These are phyloP conservation scores for Icerya purchasi DNA, from an alignment of 2,888 invertebrate species.

Conservation along the genomic window DNA sequence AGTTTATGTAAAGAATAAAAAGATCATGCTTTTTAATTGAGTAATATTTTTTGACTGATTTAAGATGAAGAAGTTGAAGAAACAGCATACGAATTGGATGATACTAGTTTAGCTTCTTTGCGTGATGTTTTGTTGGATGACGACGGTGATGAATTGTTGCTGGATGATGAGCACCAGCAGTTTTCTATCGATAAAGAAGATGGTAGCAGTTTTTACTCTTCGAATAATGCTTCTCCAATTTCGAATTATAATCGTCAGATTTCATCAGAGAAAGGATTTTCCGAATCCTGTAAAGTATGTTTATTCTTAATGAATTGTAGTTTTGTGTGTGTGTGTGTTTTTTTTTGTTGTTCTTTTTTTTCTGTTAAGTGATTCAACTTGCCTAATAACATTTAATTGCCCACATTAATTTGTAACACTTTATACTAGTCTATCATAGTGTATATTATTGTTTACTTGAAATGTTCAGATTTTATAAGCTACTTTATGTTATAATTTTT, in stretches of 20 bases:
- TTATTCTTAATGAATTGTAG: no score
- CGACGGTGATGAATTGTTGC: constrained; percentile 13
- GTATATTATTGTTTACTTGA: no score
- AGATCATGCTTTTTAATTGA: no score
- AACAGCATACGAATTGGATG: constrained; percentile 5
- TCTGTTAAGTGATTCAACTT: no score
- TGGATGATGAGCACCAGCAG: constrained; percentile 13
- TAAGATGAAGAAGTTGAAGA: constrained; percentile 4
- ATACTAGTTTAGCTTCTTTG: constrained; percentile 14
- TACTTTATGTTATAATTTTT: no score
- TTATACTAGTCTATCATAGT: no score
- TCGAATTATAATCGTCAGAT: background rate
- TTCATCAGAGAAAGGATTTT: constrained; percentile 7
- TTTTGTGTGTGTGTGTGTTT: no score
- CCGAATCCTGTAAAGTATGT: constrained; percentile 9
- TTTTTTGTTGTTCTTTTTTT: background rate
- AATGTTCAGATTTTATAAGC: no score
- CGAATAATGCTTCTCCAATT: background rate
- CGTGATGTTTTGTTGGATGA: constrained; percentile 15
- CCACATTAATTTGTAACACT: no score
- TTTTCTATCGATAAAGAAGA: background rate
- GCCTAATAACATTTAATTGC: no score
- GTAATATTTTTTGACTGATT: no score
- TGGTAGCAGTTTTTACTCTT: background rate
- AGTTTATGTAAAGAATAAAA: no score